Conservation (phyloP, 2,888 invertebrate species). For the Augochlorella aurata region DNA sequence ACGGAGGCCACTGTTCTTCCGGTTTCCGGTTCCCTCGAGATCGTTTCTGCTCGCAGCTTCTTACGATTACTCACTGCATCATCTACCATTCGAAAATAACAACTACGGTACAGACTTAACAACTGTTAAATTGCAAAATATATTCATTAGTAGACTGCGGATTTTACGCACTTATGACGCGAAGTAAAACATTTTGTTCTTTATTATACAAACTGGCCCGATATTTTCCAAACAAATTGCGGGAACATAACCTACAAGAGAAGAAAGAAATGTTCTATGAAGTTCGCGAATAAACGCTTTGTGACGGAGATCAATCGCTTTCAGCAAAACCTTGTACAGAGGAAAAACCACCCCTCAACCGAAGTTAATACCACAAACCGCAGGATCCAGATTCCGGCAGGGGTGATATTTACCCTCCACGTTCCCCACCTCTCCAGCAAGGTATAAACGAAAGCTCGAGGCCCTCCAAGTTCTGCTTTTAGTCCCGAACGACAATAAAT, state of each 20-base stretch:
- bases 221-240: too few species aligned
- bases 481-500: neutral
- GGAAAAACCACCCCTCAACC: neutral
- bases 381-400: neutral
- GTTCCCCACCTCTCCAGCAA: neutral
- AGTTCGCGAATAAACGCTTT: too few species aligned
- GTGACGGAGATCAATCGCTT: too few species aligned
- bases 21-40: conserved; percentile 1
- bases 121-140: too few species aligned
- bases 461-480: neutral
- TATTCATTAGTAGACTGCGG: too few species aligned
- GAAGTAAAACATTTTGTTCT: too few species aligned
- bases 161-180: too few species aligned
- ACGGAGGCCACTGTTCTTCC: conserved; percentile 32
- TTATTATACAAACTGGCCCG: too few species aligned
- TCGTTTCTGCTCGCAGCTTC: neutral
- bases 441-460: neutral
- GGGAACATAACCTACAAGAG: too few species aligned
- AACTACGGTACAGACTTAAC: too few species aligned
- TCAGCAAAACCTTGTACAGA: neutral
- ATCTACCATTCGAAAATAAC: neutral
- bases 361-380: neutral
- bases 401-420: neutral
- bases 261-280: too few species aligned
- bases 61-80: neutral